Evolutionary conservation across 2,113 vertebrate genomes (phyloP).

Genomic region (Daubentonia madagascariensis): DNA sequence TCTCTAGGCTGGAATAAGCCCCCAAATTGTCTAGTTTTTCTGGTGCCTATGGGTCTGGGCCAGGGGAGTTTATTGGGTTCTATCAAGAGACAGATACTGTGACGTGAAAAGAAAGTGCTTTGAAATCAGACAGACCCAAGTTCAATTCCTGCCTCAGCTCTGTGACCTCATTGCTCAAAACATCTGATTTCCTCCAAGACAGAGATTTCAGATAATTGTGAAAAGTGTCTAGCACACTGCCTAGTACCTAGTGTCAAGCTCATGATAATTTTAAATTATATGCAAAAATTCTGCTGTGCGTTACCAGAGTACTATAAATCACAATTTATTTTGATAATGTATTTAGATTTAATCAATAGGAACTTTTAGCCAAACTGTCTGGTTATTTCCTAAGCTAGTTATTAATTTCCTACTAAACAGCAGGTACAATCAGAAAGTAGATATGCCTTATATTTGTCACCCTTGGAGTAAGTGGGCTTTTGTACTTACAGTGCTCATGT

Average conservation of each 20-base stretch:
- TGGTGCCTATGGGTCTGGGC: too few species aligned
- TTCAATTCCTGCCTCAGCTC: neutral
- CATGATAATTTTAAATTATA: neutral
- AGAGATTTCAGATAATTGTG: neutral
- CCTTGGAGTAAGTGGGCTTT: neutral
- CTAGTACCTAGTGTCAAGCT: fast-evolving
- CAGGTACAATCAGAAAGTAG: neutral
- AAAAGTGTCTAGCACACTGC: neutral
- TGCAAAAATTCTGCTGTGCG: neutral
- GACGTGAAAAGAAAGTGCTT: neutral
- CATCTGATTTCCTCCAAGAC: neutral
- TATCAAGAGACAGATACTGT: neutral
- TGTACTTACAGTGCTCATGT: neutral
- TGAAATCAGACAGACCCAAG: neutral
- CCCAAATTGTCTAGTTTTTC: neutral
- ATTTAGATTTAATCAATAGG: neutral
- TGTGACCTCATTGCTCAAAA: neutral
- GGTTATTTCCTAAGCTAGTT: neutral
- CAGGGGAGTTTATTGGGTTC: fast-evolving
- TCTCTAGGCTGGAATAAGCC: neutral
- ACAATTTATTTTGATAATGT: neutral
- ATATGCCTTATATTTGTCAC: fast-evolving
- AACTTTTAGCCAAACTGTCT: neutral
- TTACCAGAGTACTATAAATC: neutral
- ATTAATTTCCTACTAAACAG: neutral